phyloP scores from a whole-genome alignment of 2,888 invertebrate genomes.

The Hemistola chrysoprasaria region DNA sequence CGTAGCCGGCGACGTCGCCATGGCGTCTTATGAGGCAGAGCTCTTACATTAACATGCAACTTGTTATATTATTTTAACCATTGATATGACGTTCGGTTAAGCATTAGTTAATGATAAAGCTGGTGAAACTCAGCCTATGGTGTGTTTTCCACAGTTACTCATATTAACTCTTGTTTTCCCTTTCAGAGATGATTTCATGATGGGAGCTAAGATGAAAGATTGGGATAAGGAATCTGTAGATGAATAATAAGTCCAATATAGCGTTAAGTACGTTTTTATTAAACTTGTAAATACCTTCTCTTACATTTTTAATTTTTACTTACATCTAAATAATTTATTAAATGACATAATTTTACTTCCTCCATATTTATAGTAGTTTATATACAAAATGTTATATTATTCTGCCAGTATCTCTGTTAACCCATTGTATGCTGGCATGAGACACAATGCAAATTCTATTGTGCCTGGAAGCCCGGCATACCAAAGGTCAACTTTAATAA shows the following conservation, averaged over 20 bases:
- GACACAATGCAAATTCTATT: too few relatives aligned
- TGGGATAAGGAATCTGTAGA: slow-evolving; percentile 90
- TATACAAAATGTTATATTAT: background rate
- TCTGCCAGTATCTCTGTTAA: too few relatives aligned
- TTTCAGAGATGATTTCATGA: slow-evolving; percentile 92
- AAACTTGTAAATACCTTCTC: slow-evolving; percentile 16
- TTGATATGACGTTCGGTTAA: too few relatives aligned
- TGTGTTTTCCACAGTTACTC: background rate
- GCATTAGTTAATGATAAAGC: too few relatives aligned
- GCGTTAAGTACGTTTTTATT: slow-evolving; percentile 10
- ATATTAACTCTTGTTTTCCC: slow-evolving; percentile 32
- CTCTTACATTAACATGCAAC: too few relatives aligned
- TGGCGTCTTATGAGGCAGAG: too few relatives aligned
- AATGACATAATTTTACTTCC: background rate
- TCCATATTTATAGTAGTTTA: background rate
- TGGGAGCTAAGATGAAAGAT: slow-evolving; percentile 93
- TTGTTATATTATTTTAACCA: too few relatives aligned
- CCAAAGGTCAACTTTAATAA: too few relatives aligned
- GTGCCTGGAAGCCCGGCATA: too few relatives aligned
- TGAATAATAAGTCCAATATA: slow-evolving; percentile 47
- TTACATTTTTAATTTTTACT: slow-evolving; percentile 3
- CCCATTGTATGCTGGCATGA: too few relatives aligned
- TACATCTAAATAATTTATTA: background rate
- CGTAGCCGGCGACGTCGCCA: too few relatives aligned
- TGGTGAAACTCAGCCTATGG: too few relatives aligned